Evolutionary conservation across 2,888 invertebrate genomes (phyloP), one percentile per base, ranked within the genome.

Genomic region (Ypsolopha sequella): DNA sequence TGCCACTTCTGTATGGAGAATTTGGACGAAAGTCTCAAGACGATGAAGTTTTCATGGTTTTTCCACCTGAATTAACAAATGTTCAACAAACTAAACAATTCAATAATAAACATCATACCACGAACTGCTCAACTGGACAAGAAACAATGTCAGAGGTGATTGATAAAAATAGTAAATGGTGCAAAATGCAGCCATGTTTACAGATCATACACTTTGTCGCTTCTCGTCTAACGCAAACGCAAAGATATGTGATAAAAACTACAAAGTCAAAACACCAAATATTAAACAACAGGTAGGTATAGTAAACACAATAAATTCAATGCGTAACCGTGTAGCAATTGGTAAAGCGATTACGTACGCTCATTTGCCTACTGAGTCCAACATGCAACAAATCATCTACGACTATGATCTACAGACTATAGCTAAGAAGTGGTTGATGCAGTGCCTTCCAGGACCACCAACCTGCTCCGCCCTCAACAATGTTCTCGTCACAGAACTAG

Each of bases 131-230:
- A 44, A 7, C 8, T 13, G 6, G n/a, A 24, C 43, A 13, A 47
- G 6, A 56, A 53, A 43, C 44, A 24, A 24, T 24, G 2, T 3
- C 2, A 24, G 4, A 24, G 24, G 24, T 24, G 24, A 24, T 24
- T 24, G 24, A 24, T 24, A 4, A 52, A 41, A 33, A 53, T 33
- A 82, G 80, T 57, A 80, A 76, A 57, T 86, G 85, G 85, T 86
- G 85, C 60, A 63, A 61, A 39, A 63, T 63, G 8, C 62, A 68
- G 41, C 85, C 85, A 7, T 86, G 85, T 52, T 85, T 55, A 82
- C 76, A 7, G 85, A 86, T 58, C 84, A 86, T 56, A 81, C 78
- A 1, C 69, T 84, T n/a, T 86, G 85, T 57, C 58, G 80, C 6
- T 86, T 79, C 52, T 53, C 71, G 13, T 58, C 62, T 7, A 61